Evolutionary conservation across 1,140 invertebrate genomes (phyloP).

Genomic region (Bombus fervidus): DNA sequence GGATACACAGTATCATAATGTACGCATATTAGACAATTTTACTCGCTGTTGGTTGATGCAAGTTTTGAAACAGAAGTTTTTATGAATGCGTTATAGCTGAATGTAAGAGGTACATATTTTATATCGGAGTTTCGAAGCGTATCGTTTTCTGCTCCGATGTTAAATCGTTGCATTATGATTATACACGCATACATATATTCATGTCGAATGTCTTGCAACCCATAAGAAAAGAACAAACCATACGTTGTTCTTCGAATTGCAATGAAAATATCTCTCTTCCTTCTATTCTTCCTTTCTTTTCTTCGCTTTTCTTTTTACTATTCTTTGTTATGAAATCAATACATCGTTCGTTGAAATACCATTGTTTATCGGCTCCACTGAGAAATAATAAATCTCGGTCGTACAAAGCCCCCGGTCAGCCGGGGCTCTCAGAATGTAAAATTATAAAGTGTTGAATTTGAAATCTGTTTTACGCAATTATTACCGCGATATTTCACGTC

Average conservation of each 20-base stretch:
- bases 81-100: neutral
- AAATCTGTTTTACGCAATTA: neutral
- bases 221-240: too few species aligned
- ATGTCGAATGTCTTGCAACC: too few species aligned
- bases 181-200: too few species aligned
- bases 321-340: neutral
- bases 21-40: constrained; percentile 41
- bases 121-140: neutral
- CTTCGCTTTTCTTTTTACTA: neutral
- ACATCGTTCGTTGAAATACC: too few species aligned
- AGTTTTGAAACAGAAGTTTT: neutral
- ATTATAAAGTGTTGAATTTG: neutral
- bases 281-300: neutral
- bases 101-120: constrained; percentile 7
- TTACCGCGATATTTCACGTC: neutral
- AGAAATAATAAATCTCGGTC: neutral
- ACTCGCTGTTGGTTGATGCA: neutral
- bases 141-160: constrained; percentile 1
- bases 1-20: too few species aligned
- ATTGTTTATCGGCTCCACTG: too few species aligned
- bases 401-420: too few species aligned
- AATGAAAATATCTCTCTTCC: neutral
- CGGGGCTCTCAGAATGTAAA: neutral
- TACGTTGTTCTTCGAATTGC: neutral
- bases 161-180: neutral